Evolutionary conservation across 1,140 invertebrate species (phyloP), one percentile per base, ranked within the genome.

Genomic region (Leptopilina clavipes): DNA sequence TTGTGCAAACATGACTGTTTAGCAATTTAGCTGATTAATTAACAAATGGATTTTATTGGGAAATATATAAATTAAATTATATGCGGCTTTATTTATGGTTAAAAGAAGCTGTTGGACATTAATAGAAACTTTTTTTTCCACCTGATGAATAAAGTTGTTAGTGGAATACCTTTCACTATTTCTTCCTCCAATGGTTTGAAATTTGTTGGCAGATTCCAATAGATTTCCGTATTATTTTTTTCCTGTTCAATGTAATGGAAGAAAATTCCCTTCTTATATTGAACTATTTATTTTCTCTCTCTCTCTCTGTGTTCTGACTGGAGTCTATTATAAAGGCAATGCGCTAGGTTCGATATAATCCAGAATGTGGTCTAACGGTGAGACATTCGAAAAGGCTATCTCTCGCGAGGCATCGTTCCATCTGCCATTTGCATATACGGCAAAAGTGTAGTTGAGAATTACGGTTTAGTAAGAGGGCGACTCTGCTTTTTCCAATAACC

Each of bases 341-440:
- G 59, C 59, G 22, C 59, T 22, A 59, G 19, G 56, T 59, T 52
- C 59, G 59, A 65, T 65, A 65, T 65, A 65, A 65, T 65, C 59
- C 25, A 65, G 59, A 65, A 65, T 65, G 59, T 65, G 59, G 25
- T 65, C 22, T 65, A 65, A 65, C 59, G 59, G 59, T 65, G 59
- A 65, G 25, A 65, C 59, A 65, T 65, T 65, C 12, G 59, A 65
- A 65, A 65, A 65, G 59, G 59, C 59, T 65, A 65, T 65, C 59
- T 65, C 59, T 65, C 12, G 59, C 22, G 22, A 31, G 25, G 59
- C 59, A 65, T 65, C 59, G 59, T 65, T 65, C 22, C 11, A 65
- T 65, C 59, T 65, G 22, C 22, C 59, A 65, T 65, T 65, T 65
- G 59, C 59, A 65, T 65, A 37, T 65, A 65, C 59, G 59, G 59